phyloP scores from a whole-genome alignment of 2,113 vertebrate genomes.

The Empidonax alnorum region DNA sequence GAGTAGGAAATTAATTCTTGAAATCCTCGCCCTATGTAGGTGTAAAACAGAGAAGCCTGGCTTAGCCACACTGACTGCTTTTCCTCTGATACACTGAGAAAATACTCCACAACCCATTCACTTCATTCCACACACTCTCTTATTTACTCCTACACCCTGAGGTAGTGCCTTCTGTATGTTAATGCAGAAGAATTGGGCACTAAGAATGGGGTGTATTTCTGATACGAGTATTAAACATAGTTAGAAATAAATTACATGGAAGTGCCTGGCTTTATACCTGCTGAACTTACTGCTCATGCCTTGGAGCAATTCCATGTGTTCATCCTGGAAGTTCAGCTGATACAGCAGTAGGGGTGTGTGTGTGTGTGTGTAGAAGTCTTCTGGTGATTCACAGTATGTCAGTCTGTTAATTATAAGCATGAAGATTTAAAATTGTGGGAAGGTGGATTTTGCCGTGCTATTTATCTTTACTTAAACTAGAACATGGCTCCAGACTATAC shows the following conservation, averaged over 20 bases:
- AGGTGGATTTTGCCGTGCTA: not conserved
- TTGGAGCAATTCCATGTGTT: not conserved
- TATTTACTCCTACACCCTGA: not conserved
- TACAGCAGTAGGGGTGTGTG: not conserved
- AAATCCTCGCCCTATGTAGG: not conserved
- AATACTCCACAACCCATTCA: not conserved
- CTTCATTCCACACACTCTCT: not conserved
- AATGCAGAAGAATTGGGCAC: not conserved
- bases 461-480: not conserved
- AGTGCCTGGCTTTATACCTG: not conserved
- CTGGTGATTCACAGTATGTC: not conserved
- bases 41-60: not conserved
- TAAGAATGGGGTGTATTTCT: not conserved
- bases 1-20: not conserved
- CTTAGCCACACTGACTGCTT: not conserved
- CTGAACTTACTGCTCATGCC: not conserved
- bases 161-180: not conserved
- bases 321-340: not conserved
- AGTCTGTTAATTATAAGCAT: not conserved
- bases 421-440: not conserved
- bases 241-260: not conserved
- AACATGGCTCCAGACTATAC: not conserved
- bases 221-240: not conserved
- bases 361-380: not conserved
- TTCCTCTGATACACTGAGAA: not conserved